phyloP scores from a whole-genome alignment of 2,113 vertebrate species.

The Hymenochirus boettgeri region DNA sequence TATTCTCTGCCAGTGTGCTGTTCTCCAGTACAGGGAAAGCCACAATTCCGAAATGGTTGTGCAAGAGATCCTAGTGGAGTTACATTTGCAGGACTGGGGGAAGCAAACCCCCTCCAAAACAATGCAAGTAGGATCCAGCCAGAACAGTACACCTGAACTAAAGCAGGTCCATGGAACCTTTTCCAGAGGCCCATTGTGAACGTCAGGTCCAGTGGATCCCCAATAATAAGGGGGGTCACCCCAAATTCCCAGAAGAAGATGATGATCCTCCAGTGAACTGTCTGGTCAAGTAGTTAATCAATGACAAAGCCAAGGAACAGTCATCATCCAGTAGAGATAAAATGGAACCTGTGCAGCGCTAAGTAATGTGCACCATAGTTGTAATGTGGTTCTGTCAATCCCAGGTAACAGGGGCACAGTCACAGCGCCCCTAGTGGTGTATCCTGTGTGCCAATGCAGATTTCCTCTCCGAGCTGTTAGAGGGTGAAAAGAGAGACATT shows the following conservation, averaged over 20 bases:
- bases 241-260: neutral
- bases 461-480: slow-evolving; percentile 16
- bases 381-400: too few species aligned
- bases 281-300: slow-evolving; percentile 1
- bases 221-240: neutral
- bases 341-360: too few species aligned
- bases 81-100: slow-evolving; percentile 76
- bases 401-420: neutral
- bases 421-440: neutral
- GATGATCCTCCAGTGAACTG: too few species aligned
- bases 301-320: neutral
- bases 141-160: slow-evolving; percentile 66
- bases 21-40: slow-evolving; percentile 77
- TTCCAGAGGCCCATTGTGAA: slow-evolving; percentile 70
- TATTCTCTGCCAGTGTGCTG: slow-evolving; percentile 79
- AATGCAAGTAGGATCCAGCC: slow-evolving; percentile 65
- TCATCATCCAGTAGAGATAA: slow-evolving; percentile 37
- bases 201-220: slow-evolving; percentile 44
- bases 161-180: slow-evolving; percentile 63
- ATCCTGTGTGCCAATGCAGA: neutral
- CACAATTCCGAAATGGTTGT: slow-evolving; percentile 62
- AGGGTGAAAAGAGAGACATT: slow-evolving; percentile 21
- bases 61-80: slow-evolving; percentile 77
- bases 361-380: slow-evolving; percentile 24
- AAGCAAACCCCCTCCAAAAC: slow-evolving; percentile 69